Percentiles rank a stretch among this genome's conserved stretches.
Evolutionary conservation across 2,888 invertebrate species (phyloP).

Genomic region (Caenorhabditis sp.): DNA sequence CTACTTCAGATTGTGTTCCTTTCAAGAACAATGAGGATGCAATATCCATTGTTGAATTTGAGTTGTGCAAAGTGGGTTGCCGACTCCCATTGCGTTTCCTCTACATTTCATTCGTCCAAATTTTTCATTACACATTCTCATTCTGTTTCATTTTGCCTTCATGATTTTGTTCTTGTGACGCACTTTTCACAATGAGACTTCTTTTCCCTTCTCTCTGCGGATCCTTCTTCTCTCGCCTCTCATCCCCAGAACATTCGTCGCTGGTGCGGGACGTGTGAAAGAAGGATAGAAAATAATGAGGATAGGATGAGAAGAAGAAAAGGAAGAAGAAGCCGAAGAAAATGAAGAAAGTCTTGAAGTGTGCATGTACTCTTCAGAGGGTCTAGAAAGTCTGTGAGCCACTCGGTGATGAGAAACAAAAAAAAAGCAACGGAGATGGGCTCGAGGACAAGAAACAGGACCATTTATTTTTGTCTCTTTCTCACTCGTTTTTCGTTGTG

Average conservation of each 20-base stretch:
- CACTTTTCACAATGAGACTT: conserved; percentile 49
- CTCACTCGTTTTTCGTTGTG: conserved; percentile 30
- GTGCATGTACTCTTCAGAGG: conserved; percentile 33
- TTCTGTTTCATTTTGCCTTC: conserved; percentile 50
- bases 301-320: conserved; percentile 13
- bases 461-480: conserved; percentile 61
- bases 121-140: conserved; percentile 58
- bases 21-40: conserved; percentile 1
- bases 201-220: neutral
- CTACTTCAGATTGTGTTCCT: too few relatives aligned
- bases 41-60: neutral
- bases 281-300: conserved; percentile 37
- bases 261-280: conserved; percentile 31
- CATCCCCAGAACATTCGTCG: conserved; percentile 53
- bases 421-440: conserved; percentile 26
- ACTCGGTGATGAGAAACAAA: conserved; percentile 42
- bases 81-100: conserved; percentile 8
- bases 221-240: conserved; percentile 4
- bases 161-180: conserved; percentile 58
- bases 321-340: conserved; percentile 8
- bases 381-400: conserved; percentile 39
- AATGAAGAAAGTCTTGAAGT: conserved; percentile 16
- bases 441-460: conserved; percentile 49
- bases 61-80: neutral
- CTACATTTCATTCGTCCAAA: conserved; percentile 2